Percentiles rank a stretch among this genome's conserved stretches.
Evolutionary conservation across 2,113 vertebrate genomes (phyloP).

Genomic region (Pitta sordida): DNA sequence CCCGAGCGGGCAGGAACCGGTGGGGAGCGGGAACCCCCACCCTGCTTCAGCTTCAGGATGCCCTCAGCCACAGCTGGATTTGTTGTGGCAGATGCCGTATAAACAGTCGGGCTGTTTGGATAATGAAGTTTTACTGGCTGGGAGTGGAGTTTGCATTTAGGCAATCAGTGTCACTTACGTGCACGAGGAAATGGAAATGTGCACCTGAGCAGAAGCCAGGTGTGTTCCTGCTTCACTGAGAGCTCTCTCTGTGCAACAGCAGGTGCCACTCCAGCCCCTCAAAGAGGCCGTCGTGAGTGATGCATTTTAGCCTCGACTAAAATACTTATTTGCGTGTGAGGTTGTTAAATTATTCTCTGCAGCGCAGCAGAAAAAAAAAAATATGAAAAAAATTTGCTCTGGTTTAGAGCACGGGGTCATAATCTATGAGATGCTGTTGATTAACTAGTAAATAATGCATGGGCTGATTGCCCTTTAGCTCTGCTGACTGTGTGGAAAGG

Average conservation of each 20-base stretch:
- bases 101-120: neutral
- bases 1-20: accelerated
- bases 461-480: neutral
- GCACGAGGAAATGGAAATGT: neutral
- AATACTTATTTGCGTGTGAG: neutral
- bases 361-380: neutral
- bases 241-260: neutral
- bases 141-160: neutral
- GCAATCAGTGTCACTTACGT: neutral
- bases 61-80: neutral
- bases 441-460: constrained; percentile 10
- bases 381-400: neutral
- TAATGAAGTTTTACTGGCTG: neutral
- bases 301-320: accelerated
- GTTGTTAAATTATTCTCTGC: neutral
- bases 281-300: neutral
- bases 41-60: neutral
- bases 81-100: neutral
- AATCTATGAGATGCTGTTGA: neutral
- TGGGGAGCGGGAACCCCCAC: neutral
- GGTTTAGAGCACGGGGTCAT: neutral
- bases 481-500: neutral
- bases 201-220: neutral
- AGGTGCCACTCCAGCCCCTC: neutral
- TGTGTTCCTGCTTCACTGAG: neutral